A percentile compares a stretch with the other conserved stretches of the same genome.
Conservation (phyloP, 2,113 vertebrate genomes). For the Petrocephalus microphthalmus region DNA sequence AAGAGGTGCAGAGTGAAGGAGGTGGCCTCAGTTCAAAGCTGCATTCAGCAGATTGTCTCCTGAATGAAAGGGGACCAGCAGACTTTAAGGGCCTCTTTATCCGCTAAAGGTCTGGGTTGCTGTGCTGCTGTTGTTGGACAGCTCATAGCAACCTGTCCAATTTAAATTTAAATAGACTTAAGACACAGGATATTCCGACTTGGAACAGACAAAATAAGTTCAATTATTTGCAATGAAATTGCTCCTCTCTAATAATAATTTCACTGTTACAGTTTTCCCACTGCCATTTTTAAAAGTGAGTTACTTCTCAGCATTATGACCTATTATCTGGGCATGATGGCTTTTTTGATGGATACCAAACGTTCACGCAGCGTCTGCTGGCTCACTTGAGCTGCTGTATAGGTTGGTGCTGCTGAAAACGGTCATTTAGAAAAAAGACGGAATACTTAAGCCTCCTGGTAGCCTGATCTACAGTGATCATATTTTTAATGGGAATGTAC, state of each 20-base stretch:
- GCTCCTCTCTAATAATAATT: neutral
- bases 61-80: constrained; percentile 57
- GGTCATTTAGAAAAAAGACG: constrained; percentile 1
- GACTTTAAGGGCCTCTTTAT: constrained; percentile 58
- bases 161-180: constrained; percentile 60
- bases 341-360: constrained; percentile 13
- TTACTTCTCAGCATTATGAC: neutral
- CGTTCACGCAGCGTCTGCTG: constrained; percentile 28
- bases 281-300: neutral
- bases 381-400: constrained; percentile 29
- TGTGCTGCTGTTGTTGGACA: constrained; percentile 38
- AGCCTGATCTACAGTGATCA: neutral
- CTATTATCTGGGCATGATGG: neutral
- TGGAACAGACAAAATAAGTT: constrained; percentile 34
- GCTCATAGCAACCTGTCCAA: constrained; percentile 47
- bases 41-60: constrained; percentile 54
- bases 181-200: constrained; percentile 19
- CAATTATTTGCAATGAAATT: neutral
- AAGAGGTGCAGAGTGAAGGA: constrained; percentile 15
- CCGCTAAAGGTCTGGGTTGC: constrained; percentile 44
- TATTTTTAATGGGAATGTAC: constrained; percentile 4
- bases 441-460: neutral
- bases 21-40: constrained; percentile 48
- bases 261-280: neutral
- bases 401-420: neutral